Conservation (phyloP, 1,140 invertebrate species). For the Cryptotermes secundus region DNA sequence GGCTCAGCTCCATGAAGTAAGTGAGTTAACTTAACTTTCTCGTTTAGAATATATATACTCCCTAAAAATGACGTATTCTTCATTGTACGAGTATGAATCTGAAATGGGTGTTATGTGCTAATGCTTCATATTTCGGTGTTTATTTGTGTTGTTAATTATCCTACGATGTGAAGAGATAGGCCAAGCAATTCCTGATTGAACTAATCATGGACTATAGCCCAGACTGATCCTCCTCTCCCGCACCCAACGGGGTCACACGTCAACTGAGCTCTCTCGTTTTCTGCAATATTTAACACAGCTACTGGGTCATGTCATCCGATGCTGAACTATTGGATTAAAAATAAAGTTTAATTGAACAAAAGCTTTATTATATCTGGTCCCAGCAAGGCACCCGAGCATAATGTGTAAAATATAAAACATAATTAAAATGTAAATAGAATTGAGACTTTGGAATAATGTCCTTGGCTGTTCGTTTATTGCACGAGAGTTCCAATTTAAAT, state of each 20-base stretch:
- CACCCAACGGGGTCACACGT: neutral
- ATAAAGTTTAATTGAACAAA: constrained; percentile 9
- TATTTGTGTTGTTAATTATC: too few species aligned
- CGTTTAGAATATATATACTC: too few species aligned
- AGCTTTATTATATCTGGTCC: neutral
- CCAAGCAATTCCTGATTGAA: neutral
- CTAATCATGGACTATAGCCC: neutral
- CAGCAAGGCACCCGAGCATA: neutral
- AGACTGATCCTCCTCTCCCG: neutral
- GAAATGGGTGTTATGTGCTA: too few species aligned
- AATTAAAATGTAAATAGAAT: constrained; percentile 19
- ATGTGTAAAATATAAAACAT: neutral
- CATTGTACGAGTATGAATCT: too few species aligned
- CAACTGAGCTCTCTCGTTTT: neutral
- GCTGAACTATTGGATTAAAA: neutral
- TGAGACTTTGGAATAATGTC: neutral
- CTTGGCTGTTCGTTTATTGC: neutral
- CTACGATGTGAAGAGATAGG: too few species aligned
- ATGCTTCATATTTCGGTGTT: too few species aligned
- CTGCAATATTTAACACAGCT: neutral
- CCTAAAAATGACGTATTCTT: too few species aligned
- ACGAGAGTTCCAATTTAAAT: neutral
- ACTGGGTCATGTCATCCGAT: neutral
- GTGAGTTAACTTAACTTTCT: too few species aligned
- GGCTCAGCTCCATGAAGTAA: too few species aligned